Evolutionary conservation across 1,140 invertebrate species (phyloP).

Genomic region (Drosophila pseudoobscura): DNA sequence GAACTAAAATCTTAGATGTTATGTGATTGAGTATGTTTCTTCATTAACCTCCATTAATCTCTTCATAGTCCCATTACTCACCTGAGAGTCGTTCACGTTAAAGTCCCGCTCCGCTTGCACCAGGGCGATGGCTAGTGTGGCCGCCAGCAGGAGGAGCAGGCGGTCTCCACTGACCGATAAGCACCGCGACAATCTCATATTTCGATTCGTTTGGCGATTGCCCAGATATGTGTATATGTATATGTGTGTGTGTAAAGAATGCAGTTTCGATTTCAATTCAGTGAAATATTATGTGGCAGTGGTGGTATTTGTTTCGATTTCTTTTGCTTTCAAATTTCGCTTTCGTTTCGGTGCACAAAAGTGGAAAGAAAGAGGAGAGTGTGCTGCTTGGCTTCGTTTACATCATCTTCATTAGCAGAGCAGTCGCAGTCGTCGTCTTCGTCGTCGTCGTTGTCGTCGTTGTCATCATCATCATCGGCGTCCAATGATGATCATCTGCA

Average conservation of each 20-base stretch:
- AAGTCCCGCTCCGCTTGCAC: slow-evolving; percentile 71
- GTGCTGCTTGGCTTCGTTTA: slow-evolving; percentile 46
- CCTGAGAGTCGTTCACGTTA: slow-evolving; percentile 81
- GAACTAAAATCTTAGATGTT: too few species aligned
- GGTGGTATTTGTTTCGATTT: slow-evolving; percentile 30
- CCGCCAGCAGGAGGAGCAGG: slow-evolving; percentile 26
- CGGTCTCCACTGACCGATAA: slow-evolving; percentile 45
- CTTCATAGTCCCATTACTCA: slow-evolving; percentile 35
- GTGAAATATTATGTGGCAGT: slow-evolving; percentile 35
- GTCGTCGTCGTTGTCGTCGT: background rate
- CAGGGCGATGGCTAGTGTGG: slow-evolving; percentile 11
- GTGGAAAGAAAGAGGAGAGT: slow-evolving; percentile 33
- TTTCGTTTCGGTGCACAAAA: slow-evolving; percentile 34
- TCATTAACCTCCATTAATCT: too few species aligned
- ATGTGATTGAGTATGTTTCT: too few species aligned
- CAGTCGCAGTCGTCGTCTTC: slow-evolving; percentile 5
- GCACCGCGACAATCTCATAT: slow-evolving; percentile 43
- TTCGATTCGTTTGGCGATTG: slow-evolving; percentile 32
- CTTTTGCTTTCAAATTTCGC: slow-evolving; percentile 39
- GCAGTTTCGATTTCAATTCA: slow-evolving; percentile 44
- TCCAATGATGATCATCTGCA: slow-evolving; percentile 31
- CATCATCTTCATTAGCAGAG: slow-evolving; percentile 63
- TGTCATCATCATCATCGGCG: slow-evolving; percentile 9
- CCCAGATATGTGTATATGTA: slow-evolving; percentile 19
- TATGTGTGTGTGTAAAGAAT: slow-evolving; percentile 37